Base-by-base conservation (phyloP, 2,113 vertebrate species). In the Petaurus breviceps region DNA sequence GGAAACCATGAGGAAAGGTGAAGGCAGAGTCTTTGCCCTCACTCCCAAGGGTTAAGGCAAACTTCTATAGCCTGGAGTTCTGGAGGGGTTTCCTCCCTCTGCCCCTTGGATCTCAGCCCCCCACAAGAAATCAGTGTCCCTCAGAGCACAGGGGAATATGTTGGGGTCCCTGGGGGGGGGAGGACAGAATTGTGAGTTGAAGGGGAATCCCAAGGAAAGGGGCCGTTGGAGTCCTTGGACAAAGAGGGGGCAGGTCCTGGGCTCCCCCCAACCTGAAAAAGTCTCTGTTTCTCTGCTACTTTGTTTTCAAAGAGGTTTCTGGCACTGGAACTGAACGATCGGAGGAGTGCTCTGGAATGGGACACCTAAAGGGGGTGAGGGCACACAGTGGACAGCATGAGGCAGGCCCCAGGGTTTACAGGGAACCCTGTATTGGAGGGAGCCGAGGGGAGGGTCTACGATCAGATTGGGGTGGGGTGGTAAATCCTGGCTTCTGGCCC, bases 241-340 rank as follows among this genome's bases (percentile, higher is more conserved):
- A 68, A 12, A 68, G 11, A 68, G 28, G 10, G 61, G 14, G 14
- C 61, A 31, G 31, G 61, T 16, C 31, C 12, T 68, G 61, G 61
- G 61, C 31, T 68, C 7, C 92, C 6, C 7, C 93, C 96, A 92
- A 99, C 99, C 99, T 99, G 99, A 97, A 99, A 99, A 93, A 99
- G 84, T 84, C 99, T 99, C 98, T 99, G 99, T 51, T 98, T 98
- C 46, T 99, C 99, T 0, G 98, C 98, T 7, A 99, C 99, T 55
- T 96, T 98, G 98, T 99, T 99, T 96, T 77, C 98, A 51, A 99
- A 92, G 94, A 95, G 97, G 50, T 68, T 95, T 25, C 98, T 96
- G 95, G 97, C 92, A 0, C 99, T 98, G 24, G 98, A 98, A 97
- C 98, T 98, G 97, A 99, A 99, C 90, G 98, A 97, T 6, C 99